phyloP scores from a whole-genome alignment of 2,888 invertebrate species.

The Alitta virens region DNA sequence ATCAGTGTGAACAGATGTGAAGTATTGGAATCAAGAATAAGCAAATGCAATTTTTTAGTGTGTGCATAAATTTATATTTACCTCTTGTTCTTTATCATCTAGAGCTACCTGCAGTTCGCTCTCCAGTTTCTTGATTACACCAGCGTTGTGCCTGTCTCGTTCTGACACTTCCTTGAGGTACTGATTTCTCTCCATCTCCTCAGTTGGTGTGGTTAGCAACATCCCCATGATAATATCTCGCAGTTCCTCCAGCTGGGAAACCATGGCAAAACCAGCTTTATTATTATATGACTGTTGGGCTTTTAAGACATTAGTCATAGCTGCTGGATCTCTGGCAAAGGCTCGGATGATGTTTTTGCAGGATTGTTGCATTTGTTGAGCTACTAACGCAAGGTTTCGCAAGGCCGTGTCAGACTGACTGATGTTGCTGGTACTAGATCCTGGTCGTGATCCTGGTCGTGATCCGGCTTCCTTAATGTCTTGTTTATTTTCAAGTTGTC shows the following conservation, averaged over 20 bases:
- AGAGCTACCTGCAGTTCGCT: conserved; percentile 47
- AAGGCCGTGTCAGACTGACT: conserved; percentile 40
- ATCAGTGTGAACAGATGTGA: too few species aligned
- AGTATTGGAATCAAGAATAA: too few species aligned
- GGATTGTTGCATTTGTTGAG: conserved; percentile 48
- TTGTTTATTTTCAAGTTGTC: conserved; percentile 11
- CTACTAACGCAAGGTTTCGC: conserved; percentile 44
- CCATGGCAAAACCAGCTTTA: conserved; percentile 29
- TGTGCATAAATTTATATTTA: conserved; percentile 27
- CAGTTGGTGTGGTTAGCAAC: conserved; percentile 54
- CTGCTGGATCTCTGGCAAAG: conserved; percentile 45
- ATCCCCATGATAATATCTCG: conserved; percentile 50
- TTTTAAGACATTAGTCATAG: conserved; percentile 36
- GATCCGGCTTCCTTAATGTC: neutral
- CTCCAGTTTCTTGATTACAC: conserved; percentile 52
- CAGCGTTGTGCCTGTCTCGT: conserved; percentile 49
- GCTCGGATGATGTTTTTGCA: conserved; percentile 48
- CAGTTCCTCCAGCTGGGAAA: conserved; percentile 44
- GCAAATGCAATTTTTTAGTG: neutral
- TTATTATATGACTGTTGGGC: conserved; percentile 22
- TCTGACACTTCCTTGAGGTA: conserved; percentile 51
- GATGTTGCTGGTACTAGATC: conserved; percentile 10
- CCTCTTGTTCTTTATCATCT: conserved; percentile 55
- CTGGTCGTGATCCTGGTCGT: neutral
- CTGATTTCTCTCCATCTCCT: conserved; percentile 50